Evolutionary conservation across 2,888 invertebrate species (phyloP), one percentile per base, ranked within the genome.

Genomic region (Linyphia triangularis): DNA sequence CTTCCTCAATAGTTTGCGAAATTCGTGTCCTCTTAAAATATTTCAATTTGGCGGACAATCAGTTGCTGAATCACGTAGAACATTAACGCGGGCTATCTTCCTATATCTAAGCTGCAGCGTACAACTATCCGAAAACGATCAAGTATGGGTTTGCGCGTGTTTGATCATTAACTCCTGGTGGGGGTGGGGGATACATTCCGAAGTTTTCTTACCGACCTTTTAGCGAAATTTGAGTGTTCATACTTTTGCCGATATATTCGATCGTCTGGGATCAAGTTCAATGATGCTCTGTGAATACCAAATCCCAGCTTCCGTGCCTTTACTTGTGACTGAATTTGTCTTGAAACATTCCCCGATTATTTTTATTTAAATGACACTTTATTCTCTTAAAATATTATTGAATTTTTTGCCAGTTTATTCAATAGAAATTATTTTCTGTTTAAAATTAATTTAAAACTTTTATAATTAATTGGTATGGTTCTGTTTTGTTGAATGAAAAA

Each of bases 61-160:
- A 61, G 57, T n/a, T n/a, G 72, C 51, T 16, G 28, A 30, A 75
- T 75, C 75, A 75, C 59, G 75, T 75, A 33, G 16, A 19, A 37
- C 75, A 75, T 75, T 75, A 75, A 75, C 28, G 57, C 57, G 51
- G 6, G 59, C 59, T 13, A 22, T 22, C 19, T 22, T 19, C 26
- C 16, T 59, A 16, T 9, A 24, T 26, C 28, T 24, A 16, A 24
- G 28, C 19, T n/a, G 2, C 19, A 40, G 22, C 33, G 19, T n/a
- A 22, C 69, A 69, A 13, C 24, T 37, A 51, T n/a, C 40, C 13
- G 6, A 40, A 69, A 43, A 33, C 19, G 30, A 67, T 33, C 51
- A 51, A 16, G 16, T 43, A n/a, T n/a, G n/a, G 51, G 9, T 16
- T n/a, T 2, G 51, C n/a, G 13, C 5, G 24, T 16, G 63, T 19